phyloP scores from a whole-genome alignment of 2,113 vertebrate species.

The Ramphastos sulfuratus region DNA sequence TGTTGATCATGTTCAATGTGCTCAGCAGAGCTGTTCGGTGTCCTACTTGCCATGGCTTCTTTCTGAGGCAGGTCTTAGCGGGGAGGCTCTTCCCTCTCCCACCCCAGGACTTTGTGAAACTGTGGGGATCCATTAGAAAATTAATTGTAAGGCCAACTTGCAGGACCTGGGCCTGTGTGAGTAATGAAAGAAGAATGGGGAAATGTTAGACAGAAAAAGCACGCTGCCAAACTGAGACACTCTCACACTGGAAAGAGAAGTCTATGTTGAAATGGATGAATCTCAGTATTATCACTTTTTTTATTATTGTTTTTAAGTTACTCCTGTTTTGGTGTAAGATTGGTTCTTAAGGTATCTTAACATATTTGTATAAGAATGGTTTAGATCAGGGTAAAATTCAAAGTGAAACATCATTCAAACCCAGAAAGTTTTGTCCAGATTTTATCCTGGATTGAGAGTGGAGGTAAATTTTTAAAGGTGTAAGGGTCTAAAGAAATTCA shows the following conservation, averaged over 20 bases:
- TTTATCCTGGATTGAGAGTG: neutral
- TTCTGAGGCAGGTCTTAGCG: neutral
- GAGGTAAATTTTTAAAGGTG: neutral
- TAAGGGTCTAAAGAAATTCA: neutral
- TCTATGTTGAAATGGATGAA: neutral
- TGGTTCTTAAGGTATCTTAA: neutral
- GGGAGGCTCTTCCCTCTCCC: rapidly evolving
- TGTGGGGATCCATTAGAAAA: neutral
- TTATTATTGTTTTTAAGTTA: neutral
- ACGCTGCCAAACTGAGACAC: neutral
- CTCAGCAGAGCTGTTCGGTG: neutral
- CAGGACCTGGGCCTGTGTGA: neutral
- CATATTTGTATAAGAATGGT: neutral
- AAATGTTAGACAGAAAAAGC: neutral
- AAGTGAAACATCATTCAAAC: neutral
- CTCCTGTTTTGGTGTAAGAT: neutral
- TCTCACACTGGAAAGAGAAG: neutral
- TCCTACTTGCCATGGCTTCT: neutral
- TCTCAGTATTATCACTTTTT: neutral
- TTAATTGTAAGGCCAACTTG: neutral
- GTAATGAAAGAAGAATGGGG: neutral
- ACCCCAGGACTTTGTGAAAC: neutral
- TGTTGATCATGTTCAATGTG: neutral
- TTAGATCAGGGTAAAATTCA: neutral
- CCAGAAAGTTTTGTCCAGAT: neutral